These are phyloP conservation scores for Agrotis ipsilon DNA, from an alignment of 2,888 invertebrate genomes.

Conservation along the genomic window DNA sequence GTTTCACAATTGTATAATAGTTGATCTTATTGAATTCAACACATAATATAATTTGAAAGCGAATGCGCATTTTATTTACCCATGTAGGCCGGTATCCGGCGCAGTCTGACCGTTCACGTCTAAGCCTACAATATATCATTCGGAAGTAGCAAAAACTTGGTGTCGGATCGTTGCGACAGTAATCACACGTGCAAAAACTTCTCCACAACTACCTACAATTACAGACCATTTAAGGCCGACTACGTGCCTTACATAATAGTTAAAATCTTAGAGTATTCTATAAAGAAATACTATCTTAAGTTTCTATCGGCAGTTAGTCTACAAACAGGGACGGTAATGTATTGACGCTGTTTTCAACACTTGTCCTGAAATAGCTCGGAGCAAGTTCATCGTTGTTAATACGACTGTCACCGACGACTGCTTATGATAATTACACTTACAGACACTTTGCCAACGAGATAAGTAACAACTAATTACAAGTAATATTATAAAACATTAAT, in stretches of 20 bases:
- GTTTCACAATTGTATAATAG: constrained; percentile 11
- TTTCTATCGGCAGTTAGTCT: constrained; percentile 63
- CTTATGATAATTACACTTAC: constrained; percentile 57
- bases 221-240: constrained; percentile 86
- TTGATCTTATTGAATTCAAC: constrained; percentile 37
- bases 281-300: constrained; percentile 70
- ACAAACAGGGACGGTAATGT: constrained; percentile 62
- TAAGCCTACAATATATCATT: constrained; percentile 83
- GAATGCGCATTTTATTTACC: constrained; percentile 45
- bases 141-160: constrained; percentile 84
- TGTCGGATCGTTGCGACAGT: constrained; percentile 84
- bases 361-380: constrained; percentile 58
- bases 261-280: constrained; percentile 81
- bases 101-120: constrained; percentile 58
- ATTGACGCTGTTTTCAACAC: constrained; percentile 58
- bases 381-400: constrained; percentile 59
- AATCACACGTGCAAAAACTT: constrained; percentile 84
- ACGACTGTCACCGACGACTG: constrained; percentile 52
- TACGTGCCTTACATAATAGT: constrained; percentile 85
- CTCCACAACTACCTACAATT: constrained; percentile 86
- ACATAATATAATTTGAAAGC: constrained; percentile 47
- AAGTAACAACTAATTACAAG: constrained; percentile 44
- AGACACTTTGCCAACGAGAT: constrained; percentile 42
- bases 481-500: constrained; percentile 30
- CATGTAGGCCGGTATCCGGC: constrained; percentile 47